Conservation (phyloP, 2,888 invertebrate species). For the Nomada lathburiana region DNA sequence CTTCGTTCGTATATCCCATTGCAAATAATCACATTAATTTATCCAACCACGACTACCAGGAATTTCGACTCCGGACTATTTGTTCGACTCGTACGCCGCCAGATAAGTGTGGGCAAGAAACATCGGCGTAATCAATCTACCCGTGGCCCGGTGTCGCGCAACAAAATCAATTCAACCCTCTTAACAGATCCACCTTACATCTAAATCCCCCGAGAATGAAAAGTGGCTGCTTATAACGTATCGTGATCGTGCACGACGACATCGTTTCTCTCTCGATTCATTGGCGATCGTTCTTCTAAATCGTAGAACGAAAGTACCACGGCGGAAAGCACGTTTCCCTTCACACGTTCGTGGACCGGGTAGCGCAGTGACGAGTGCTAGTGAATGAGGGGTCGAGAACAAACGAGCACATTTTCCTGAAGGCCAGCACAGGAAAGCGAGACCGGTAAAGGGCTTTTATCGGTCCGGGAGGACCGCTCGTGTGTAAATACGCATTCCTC, state of each 20-base stretch:
- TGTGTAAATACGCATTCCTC: conserved; percentile 63
- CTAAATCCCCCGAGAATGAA: background rate
- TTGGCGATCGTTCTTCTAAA: conserved; percentile 37
- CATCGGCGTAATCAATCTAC: conserved; percentile 1
- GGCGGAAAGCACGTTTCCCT: conserved; percentile 26
- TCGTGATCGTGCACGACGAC: conserved; percentile 18
- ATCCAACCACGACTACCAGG: background rate
- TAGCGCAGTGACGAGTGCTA: conserved; percentile 36
- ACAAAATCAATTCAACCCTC: conserved; percentile 42
- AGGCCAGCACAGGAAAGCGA: conserved; percentile 6
- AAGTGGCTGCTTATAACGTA: background rate
- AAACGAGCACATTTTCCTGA: conserved; percentile 58
- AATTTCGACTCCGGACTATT: background rate
- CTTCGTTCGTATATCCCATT: background rate
- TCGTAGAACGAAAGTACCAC: conserved; percentile 22
- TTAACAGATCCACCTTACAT: conserved; percentile 3
- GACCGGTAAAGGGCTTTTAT: conserved; percentile 51
- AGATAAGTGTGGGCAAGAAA: background rate
- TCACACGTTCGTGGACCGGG: conserved; percentile 29
- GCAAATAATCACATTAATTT: too few relatives aligned
- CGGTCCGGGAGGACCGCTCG: conserved; percentile 49
- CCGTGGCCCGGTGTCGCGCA: conserved; percentile 8
- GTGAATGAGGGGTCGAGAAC: conserved; percentile 54
- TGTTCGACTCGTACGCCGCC: background rate
- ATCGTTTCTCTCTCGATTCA: conserved; percentile 37